These are phyloP conservation scores for Callionymus lyra DNA, from an alignment of 2,113 vertebrate genomes.

Conservation along the genomic window DNA sequence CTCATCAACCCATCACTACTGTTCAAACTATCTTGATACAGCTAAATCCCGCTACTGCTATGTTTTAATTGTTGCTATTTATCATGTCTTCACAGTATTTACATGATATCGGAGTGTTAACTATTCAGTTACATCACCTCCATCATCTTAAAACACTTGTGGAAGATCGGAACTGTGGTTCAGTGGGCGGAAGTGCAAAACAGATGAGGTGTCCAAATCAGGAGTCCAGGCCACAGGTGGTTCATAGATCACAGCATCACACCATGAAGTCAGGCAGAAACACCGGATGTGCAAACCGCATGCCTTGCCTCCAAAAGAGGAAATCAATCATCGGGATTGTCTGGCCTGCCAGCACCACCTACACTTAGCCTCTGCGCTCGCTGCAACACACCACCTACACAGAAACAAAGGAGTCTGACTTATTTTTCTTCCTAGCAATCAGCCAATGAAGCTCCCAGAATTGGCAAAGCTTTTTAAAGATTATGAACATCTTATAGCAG, in stretches of 20 bases:
- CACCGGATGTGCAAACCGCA: slow-evolving; percentile 41
- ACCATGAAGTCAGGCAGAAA: slow-evolving; percentile 36
- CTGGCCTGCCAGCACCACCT: slow-evolving; percentile 27
- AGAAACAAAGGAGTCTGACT: slow-evolving; percentile 6
- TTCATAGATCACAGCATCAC: slow-evolving; percentile 49
- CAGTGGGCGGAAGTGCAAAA: slow-evolving; percentile 12
- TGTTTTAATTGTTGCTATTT: no score
- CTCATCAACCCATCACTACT: no score
- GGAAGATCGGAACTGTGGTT: slow-evolving; percentile 24
- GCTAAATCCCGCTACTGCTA: no score
- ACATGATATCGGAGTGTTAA: no score
- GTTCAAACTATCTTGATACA: no score
- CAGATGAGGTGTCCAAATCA: slow-evolving; percentile 43
- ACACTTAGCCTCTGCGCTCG: slow-evolving; percentile 30
- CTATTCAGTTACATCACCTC: no score
- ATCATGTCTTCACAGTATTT: no score
- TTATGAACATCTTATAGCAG: slow-evolving; percentile 4
- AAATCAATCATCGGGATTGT: slow-evolving; percentile 53
- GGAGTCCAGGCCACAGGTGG: slow-evolving; percentile 45
- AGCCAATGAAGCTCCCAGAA: slow-evolving; percentile 12
- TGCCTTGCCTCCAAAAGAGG: slow-evolving; percentile 32
- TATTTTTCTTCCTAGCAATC: slow-evolving; percentile 1
- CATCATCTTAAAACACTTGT: background rate
- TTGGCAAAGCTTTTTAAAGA: slow-evolving; percentile 1
- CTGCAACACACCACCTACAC: slow-evolving; percentile 25